phyloP scores from a whole-genome alignment of 2,797 vertebrate species.

The Lagodon rhomboides region DNA sequence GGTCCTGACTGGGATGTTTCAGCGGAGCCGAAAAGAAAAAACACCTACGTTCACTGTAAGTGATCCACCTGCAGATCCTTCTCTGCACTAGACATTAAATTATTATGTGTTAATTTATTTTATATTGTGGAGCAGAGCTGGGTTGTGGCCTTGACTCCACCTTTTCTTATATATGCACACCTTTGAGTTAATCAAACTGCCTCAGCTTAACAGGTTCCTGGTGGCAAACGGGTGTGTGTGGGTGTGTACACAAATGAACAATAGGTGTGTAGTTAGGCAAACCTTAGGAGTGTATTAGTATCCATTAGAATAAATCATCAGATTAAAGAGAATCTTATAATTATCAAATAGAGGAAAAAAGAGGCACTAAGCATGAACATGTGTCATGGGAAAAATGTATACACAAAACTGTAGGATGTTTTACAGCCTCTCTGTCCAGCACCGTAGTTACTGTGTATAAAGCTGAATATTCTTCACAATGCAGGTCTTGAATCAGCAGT shows the following conservation, averaged over 20 bases:
- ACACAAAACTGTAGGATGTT: not conserved
- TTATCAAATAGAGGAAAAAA: not conserved
- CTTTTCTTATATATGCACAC: too few species aligned
- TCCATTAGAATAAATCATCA: not conserved
- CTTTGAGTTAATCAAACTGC: not conserved
- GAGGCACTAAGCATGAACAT: not conserved
- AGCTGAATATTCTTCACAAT: not conserved
- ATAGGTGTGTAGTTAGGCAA: not conserved
- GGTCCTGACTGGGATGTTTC: constrained; percentile 42
- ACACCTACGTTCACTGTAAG: constrained; percentile 60
- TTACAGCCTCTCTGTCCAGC: not conserved
- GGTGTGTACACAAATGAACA: not conserved
- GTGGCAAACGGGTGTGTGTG: not conserved
- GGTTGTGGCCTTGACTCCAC: too few species aligned
- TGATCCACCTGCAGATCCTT: not conserved
- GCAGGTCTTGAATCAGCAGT: not conserved
- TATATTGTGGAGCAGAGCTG: not conserved
- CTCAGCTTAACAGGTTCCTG: too few species aligned
- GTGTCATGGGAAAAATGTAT: not conserved
- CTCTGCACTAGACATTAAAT: not conserved
- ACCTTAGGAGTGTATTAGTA: constrained; percentile 1
- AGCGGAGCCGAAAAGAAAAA: constrained; percentile 62
- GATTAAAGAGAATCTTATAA: not conserved
- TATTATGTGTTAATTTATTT: not conserved
- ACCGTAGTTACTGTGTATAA: not conserved